Conservation (phyloP, 2,113 vertebrate species). For the Melanerpes aurifrons region DNA sequence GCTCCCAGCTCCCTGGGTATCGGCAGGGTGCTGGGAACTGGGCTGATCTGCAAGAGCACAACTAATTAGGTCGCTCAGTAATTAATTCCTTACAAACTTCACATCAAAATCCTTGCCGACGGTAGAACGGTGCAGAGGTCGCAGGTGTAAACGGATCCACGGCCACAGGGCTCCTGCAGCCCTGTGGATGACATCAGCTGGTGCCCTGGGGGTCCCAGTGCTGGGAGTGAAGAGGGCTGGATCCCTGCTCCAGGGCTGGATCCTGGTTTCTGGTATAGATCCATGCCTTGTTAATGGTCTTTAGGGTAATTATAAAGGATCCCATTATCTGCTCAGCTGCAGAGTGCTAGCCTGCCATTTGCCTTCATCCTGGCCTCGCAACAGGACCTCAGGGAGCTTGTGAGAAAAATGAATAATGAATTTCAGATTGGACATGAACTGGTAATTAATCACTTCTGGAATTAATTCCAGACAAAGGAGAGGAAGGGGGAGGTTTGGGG, state of each 20-base stretch:
- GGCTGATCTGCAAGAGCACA: not conserved
- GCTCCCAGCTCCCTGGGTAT: not conserved
- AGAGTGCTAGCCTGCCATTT: not conserved
- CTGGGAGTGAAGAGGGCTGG: not conserved
- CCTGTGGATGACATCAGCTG: not conserved
- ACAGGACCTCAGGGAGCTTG: conserved; percentile 62
- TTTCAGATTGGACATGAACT: conserved; percentile 72
- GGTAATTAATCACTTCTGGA: conserved; percentile 76
- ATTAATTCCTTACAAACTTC: conserved; percentile 60
- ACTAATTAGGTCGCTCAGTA: conserved; percentile 65
- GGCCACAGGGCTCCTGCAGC: not conserved
- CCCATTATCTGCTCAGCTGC: conserved; percentile 66
- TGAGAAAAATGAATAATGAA: conserved; percentile 74
- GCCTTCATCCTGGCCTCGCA: conserved; percentile 35
- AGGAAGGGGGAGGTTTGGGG: not conserved
- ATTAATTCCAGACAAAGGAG: conserved; percentile 70
- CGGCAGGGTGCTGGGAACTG: not conserved
- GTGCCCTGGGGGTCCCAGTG: not conserved
- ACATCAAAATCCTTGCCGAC: not conserved
- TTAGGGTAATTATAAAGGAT: conserved; percentile 71
- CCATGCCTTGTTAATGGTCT: conserved; percentile 62
- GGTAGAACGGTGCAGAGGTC: not conserved
- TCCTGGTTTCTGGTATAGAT: not conserved
- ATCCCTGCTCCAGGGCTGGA: not conserved
- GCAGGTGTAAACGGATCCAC: not conserved